These are phyloP conservation scores for Drosophila quasianomalipes DNA, from an alignment of 2,888 invertebrate genomes.

Conservation along the genomic window DNA sequence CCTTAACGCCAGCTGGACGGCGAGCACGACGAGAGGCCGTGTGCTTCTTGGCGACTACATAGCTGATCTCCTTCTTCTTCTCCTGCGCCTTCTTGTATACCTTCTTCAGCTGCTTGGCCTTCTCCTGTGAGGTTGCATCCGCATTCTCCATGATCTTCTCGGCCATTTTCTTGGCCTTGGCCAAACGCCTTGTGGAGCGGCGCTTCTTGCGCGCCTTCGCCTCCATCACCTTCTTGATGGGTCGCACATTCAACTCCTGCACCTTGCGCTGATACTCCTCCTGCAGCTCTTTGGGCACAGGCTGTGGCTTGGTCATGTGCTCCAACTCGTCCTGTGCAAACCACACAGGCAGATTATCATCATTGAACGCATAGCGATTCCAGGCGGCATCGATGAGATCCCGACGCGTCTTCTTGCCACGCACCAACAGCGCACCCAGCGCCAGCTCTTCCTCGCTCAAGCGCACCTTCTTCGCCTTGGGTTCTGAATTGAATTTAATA, in stretches of 20 bases:
- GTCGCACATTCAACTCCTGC: conserved; percentile 95
- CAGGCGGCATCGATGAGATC: conserved; percentile 96
- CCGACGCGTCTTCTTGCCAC: conserved; percentile 95
- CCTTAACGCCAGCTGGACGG: conserved; percentile 95
- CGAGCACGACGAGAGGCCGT: conserved; percentile 90
- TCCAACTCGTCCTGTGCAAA: conserved; percentile 96
- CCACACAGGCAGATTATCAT: conserved; percentile 97
- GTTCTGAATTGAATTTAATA: conserved; percentile 40
- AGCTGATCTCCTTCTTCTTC: conserved; percentile 95
- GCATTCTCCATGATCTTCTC: conserved; percentile 96
- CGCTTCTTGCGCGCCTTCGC: conserved; percentile 99
- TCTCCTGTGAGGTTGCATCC: conserved; percentile 96
- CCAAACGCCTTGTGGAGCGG: conserved; percentile 93
- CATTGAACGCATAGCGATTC: conserved; percentile 97
- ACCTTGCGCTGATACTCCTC: conserved; percentile 93
- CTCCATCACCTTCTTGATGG: conserved; percentile 99
- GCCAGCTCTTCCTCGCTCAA: conserved; percentile 95
- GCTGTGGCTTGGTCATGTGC: conserved; percentile 93
- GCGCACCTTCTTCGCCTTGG: conserved; percentile 87
- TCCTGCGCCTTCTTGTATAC: conserved; percentile 96
- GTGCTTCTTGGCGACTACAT: conserved; percentile 97
- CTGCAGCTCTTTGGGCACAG: conserved; percentile 94
- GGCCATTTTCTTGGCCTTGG: conserved; percentile 97
- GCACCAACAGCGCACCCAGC: conserved; percentile 95
- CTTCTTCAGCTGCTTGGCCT: conserved; percentile 95